Base-by-base conservation (phyloP, 2,888 invertebrate genomes). In the Chrysolina oricalcia region DNA sequence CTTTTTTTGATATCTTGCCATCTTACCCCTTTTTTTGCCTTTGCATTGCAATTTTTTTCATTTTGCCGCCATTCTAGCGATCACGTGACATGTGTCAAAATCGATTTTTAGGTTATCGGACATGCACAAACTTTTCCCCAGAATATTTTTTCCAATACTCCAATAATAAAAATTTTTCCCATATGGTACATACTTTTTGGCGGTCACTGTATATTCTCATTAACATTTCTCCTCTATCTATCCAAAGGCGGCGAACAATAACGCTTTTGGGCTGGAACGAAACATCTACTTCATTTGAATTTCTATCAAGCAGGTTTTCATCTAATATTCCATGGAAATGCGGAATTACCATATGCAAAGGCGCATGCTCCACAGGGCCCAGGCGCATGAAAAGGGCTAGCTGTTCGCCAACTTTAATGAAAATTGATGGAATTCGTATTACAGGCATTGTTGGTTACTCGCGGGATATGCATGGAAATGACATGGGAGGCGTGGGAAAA, bases 271-370 rank as follows among this genome's bases (percentile, higher is more conserved):
- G 53, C 59, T 59, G 40, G 69, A 21, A 66, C 46, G 17, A 48
- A 50, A 50, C 46, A 66, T 27, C 50, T 50, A 27, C 66, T 50
- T 66, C 46, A 66, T 66, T 66, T 66, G 50, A 66, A 66, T 66
- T 66, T 66, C 66, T 50, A 66, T 66, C 50, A 43, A 23, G 66
- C 66, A 46, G 46, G 66, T 27, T 66, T 46, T 46, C 66, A 66
- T 66, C 66, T 35, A 66, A 66, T 66, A 66, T 66, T 66, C 66
- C 66, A 48, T 66, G 66, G 66, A 66, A 66, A 66, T 48, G 66
- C 66, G 19, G 17, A 46, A 66, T 66, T 66, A 66, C 48, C 48
- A 46, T 66, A 66, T 46, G 46, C 50, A 43, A 66, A 66, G 2
- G 46, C 66, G 66, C 66, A 46, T 66, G 66, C 66, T 23, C 66